These are phyloP conservation scores for Drosophila punjabiensis DNA, from an alignment of 1,140 invertebrate species.

Conservation along the genomic window DNA sequence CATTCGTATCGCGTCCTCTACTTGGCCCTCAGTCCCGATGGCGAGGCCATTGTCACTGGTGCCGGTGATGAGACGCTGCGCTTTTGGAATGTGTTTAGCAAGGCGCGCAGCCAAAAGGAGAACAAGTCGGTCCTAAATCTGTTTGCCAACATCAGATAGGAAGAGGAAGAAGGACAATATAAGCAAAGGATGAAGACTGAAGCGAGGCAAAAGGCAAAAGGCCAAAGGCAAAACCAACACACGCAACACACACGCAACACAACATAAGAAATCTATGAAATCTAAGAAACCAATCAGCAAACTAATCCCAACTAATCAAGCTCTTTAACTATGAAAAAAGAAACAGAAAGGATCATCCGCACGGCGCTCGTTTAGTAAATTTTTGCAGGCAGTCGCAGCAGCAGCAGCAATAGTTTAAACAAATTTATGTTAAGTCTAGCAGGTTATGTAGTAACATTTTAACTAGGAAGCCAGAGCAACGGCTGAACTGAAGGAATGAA, in stretches of 20 bases:
- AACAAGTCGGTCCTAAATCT: conserved; percentile 98
- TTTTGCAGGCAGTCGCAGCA: conserved; percentile 19
- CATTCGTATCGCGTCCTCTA: conserved; percentile 99
- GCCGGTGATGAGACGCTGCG: conserved; percentile 99
- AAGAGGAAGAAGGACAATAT: conserved; percentile 42
- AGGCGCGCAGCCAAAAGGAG: conserved; percentile 97
- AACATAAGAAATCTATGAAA: neutral
- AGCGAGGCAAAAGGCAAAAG: conserved; percentile 53
- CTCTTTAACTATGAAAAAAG: neutral
- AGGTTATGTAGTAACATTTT: conserved; percentile 29
- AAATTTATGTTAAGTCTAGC: conserved; percentile 34
- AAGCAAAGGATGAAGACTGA: conserved; percentile 54
- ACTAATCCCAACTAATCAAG: conserved; percentile 13
- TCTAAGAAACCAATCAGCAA: conserved; percentile 12
- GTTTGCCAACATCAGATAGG: conserved; percentile 89
- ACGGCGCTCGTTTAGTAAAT: conserved; percentile 19
- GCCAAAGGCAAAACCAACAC: conserved; percentile 63
- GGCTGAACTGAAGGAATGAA: conserved; percentile 20
- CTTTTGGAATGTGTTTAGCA: conserved; percentile 99
- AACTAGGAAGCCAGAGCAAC: conserved; percentile 2
- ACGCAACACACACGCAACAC: neutral
- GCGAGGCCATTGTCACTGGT: conserved; percentile 99
- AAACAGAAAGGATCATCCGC: neutral
- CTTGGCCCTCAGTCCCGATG: conserved; percentile 98
- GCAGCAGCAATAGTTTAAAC: conserved; percentile 28